Base-by-base conservation (phyloP, 2,113 vertebrate genomes). In the Dinomys branickii region DNA sequence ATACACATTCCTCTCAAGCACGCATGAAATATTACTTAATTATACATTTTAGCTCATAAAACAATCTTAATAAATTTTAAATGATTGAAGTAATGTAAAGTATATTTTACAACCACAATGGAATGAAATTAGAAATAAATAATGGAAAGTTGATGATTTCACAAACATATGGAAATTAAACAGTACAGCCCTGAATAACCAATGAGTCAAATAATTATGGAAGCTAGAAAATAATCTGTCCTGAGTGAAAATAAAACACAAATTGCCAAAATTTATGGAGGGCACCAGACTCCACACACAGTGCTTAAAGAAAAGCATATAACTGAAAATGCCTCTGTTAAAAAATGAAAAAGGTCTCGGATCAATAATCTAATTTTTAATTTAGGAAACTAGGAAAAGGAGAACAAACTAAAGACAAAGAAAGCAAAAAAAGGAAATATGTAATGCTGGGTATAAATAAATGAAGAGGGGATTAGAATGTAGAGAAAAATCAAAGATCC, bases 91-190 rank as follows among this genome's bases (percentile, higher is more conserved):
- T 44, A 75, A 75, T 75, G 38, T 75, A 44, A 73, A 73, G 71
- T 44, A 13, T 75, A 75, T 75, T 75, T 22, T 75, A 75, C 38
- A 75, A 44, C 22, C 71, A 75, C 22, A 44, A 5, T 75, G 22
- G 41, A 75, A 44, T 75, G 71, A 75, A 44, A 75, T 75, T 44
- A 75, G 38, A 44, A 44, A 75, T 44, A 44, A 75, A 44, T 26
- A 69, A n/a, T 50, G 44, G 5, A 84, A 88, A 75, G 71, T 85
- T 58, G 35, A 38, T 58, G 9, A 91, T 65, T 80, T 65, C 63
- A 85, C 71, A 97, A 81, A 77, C 30, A 75, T 44, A 58, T 73
- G 47, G 17, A 88, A 94, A 95, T 73, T 65, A 65, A 94, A 54
- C 17, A 67, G 22, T 52, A 85, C 38, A 54, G 35, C 47, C 17